phyloP scores from a whole-genome alignment of 2,113 vertebrate species.

The Hippopotamus amphibius region DNA sequence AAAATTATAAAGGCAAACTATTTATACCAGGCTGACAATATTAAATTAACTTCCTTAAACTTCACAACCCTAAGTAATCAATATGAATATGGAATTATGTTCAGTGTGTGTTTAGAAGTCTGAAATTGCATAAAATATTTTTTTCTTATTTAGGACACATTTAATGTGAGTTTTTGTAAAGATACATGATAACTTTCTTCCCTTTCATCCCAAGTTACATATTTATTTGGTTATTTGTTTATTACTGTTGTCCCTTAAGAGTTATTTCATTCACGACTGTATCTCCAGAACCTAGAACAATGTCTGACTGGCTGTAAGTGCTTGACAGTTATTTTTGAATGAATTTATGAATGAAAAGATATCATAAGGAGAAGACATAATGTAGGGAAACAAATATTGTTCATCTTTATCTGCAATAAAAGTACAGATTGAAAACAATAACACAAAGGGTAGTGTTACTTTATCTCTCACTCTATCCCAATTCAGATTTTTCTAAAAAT shows the following conservation, averaged over 20 bases:
- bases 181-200: not conserved
- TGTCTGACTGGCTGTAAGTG: not conserved
- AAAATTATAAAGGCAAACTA: conserved; percentile 5
- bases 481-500: not conserved
- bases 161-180: not conserved
- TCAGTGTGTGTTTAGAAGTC: not conserved
- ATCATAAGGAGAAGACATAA: not conserved
- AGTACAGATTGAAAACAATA: not conserved
- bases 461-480: not conserved
- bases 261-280: not conserved
- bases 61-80: conserved; percentile 11
- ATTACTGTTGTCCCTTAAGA: not conserved
- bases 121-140: conserved; percentile 4
- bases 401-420: not conserved
- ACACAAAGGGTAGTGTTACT: not conserved
- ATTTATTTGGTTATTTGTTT: not conserved
- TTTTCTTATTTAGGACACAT: not conserved
- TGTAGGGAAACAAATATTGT: not conserved
- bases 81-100: conserved; percentile 14
- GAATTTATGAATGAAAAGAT: not conserved
- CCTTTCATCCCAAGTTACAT: not conserved
- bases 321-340: conserved; percentile 49
- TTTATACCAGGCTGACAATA: not conserved
- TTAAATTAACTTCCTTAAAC: conserved; percentile 36
- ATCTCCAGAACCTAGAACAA: not conserved